Conservation (phyloP, 2,797 vertebrate genomes). For the Microchirus variegatus region DNA sequence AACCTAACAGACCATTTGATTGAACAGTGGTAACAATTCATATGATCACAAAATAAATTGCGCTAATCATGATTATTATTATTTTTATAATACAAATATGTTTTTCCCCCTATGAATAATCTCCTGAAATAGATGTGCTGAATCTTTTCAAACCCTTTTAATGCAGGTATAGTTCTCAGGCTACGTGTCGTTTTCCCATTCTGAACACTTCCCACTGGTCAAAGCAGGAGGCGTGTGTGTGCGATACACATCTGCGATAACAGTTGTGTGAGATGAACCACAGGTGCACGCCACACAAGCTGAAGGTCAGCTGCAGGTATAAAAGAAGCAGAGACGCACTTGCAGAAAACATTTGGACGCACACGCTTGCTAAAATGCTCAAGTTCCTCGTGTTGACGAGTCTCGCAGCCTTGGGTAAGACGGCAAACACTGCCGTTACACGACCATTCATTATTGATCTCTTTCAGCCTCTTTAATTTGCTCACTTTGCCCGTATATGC, state of each 20-base stretch:
- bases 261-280: slow-evolving; percentile 52
- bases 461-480: slow-evolving; percentile 9
- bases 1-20: too few relatives aligned
- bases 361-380: slow-evolving; percentile 65
- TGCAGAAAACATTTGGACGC: slow-evolving; percentile 26
- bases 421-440: background rate
- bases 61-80: too few relatives aligned
- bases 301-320: slow-evolving; percentile 56
- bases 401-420: slow-evolving; percentile 70
- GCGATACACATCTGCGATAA: slow-evolving; percentile 39
- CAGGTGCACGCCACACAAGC: slow-evolving; percentile 51
- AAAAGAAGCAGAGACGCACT: slow-evolving; percentile 45
- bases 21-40: too few relatives aligned
- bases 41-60: too few relatives aligned
- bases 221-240: slow-evolving; percentile 15
- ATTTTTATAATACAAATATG: too few relatives aligned
- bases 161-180: slow-evolving; percentile 7
- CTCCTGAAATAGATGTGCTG: too few relatives aligned
- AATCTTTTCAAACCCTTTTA: too few relatives aligned
- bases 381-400: slow-evolving; percentile 70
- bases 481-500: background rate
- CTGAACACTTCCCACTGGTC: slow-evolving; percentile 13
- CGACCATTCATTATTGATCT: slow-evolving; percentile 31
- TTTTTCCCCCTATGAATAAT: too few relatives aligned
- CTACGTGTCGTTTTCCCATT: slow-evolving; percentile 27